Percentiles rank a stretch among this genome's conserved stretches.
Evolutionary conservation across 2,113 vertebrate genomes (phyloP).

Genomic region (Chamaea fasciata): DNA sequence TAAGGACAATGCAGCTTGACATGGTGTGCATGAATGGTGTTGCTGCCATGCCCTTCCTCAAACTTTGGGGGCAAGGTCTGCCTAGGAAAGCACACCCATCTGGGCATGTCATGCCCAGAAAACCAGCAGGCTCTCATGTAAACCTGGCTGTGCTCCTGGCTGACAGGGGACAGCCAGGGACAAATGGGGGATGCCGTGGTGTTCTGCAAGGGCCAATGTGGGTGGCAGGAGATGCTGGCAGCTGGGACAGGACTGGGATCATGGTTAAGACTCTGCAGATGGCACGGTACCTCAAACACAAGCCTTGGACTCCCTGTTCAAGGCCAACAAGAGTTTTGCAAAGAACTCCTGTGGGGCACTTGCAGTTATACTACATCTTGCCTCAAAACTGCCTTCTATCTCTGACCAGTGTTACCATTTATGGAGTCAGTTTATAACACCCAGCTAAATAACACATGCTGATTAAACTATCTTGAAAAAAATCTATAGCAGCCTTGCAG

Average conservation of each 20-base stretch:
- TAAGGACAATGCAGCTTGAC: background rate
- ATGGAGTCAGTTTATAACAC: background rate
- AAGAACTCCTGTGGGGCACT: background rate
- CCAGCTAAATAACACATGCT: background rate
- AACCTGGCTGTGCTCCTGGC: background rate
- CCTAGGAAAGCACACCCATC: fast-evolving
- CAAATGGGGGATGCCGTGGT: fast-evolving
- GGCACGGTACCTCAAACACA: fast-evolving
- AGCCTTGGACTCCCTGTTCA: background rate
- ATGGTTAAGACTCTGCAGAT: background rate
- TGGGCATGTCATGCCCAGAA: background rate
- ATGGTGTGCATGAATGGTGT: fast-evolving
- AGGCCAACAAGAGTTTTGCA: background rate
- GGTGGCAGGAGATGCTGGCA: fast-evolving
- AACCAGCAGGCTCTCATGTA: background rate
- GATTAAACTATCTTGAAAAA: background rate
- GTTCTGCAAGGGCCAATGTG: fast-evolving
- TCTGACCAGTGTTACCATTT: background rate
- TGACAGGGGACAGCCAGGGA: background rate
- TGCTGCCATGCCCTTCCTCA: background rate
- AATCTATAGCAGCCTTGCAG: background rate
- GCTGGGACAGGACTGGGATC: fast-evolving
- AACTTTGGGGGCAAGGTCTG: background rate
- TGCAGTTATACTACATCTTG: fast-evolving
- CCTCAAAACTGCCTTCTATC: background rate